Evolutionary conservation across 2,888 invertebrate species (phyloP), one percentile per base, ranked within the genome.

Genomic region (Tiliacea aurago): DNA sequence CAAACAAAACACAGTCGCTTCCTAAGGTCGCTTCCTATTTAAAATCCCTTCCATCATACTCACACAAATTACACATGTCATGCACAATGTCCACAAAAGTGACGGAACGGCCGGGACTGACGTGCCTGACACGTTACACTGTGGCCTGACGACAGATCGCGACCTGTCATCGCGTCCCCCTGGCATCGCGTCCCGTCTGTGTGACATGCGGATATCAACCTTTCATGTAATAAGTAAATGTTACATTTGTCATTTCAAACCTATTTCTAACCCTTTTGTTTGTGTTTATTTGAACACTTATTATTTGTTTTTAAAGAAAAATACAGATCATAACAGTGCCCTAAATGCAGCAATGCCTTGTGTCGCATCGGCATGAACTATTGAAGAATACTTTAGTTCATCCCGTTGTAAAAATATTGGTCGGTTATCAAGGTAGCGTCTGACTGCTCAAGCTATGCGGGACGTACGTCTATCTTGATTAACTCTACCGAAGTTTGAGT

Each of bases 41-140:
- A 10, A 33, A 73, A 49, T 56, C n/a, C 41, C n/a, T 13, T 33
- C 18, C 53, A 41, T 55, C 4, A 55, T 55, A 59, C n/a, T 59
- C 45, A n/a, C 13, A 47, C 33, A 43, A 68, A 53, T 53, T 68
- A 49, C 28, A 59, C 51, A 13, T 28, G 23, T 76, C 69, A 20
- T 68, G 20, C 37, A 41, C 45, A 51, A 43, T 53, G 45, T 53
- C n/a, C n/a, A 53, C 68, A 53, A 18, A 18, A 13, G 11, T 47
- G 37, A 51, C 10, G 28, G 11, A n/a, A n/a, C 51, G n/a, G 18
- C 13, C 18, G 28, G 7, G 41, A 28, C n/a, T 53, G n/a, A n/a
- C 55, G 47, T 63, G 28, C 6, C 13, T 28, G 37, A 43, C 33
- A 20, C 28, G 28, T 55, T 55, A 33, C 55, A 18, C 4, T 33